These are phyloP conservation scores for Sinhomidia bicolor DNA, from an alignment of 2,888 invertebrate genomes.

Conservation along the genomic window DNA sequence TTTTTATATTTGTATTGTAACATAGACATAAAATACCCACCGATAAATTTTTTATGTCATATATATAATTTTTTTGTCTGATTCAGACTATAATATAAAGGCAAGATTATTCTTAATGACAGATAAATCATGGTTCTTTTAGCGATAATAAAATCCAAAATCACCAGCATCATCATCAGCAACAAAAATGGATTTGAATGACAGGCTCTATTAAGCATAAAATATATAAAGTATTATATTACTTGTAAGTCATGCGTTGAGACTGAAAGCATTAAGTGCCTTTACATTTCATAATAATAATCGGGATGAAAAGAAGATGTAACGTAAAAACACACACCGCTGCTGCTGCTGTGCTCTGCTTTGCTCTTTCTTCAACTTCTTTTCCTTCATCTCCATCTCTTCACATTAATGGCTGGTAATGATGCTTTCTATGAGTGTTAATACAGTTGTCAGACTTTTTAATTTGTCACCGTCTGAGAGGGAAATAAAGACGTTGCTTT, in stretches of 20 bases:
- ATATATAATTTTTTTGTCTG: slow-evolving; percentile 28
- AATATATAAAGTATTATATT: slow-evolving; percentile 2
- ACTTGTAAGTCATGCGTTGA: too few species aligned
- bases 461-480: slow-evolving; percentile 67
- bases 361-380: background rate
- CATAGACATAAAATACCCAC: slow-evolving; percentile 2
- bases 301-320: slow-evolving; percentile 4
- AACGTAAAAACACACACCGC: slow-evolving; percentile 42
- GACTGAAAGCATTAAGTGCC: too few species aligned
- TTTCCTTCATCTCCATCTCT: background rate
- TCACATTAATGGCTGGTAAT: slow-evolving; percentile 2
- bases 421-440: slow-evolving; percentile 58
- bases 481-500: slow-evolving; percentile 48
- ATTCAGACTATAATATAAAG: background rate
- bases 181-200: slow-evolving; percentile 24
- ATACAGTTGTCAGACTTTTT: slow-evolving; percentile 69
- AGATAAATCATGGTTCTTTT: slow-evolving; percentile 45
- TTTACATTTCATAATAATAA: slow-evolving; percentile 21
- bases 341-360: too few species aligned
- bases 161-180: slow-evolving; percentile 25
- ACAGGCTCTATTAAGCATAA: slow-evolving; percentile 41
- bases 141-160: slow-evolving; percentile 11
- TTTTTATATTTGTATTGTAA: background rate
- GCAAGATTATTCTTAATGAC: slow-evolving; percentile 49
- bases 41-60: slow-evolving; percentile 30